Conservation (phyloP, 2,888 invertebrate species). For the Nymphalis polychloros region DNA sequence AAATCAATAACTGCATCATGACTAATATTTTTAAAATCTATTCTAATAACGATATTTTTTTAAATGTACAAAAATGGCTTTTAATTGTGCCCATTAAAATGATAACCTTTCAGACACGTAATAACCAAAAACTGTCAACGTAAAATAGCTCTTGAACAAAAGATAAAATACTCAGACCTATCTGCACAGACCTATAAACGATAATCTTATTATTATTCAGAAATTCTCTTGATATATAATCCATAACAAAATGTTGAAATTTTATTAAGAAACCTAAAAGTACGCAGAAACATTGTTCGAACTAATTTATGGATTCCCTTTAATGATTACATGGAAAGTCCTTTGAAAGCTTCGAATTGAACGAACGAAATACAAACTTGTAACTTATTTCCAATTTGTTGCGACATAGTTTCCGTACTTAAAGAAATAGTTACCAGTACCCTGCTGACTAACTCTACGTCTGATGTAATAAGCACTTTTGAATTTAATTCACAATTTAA, state of each 20-base stretch:
- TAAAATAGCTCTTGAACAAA: too few relatives aligned
- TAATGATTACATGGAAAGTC: conserved; percentile 15
- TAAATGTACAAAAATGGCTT: neutral
- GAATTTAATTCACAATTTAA: neutral
- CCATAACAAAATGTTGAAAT: neutral
- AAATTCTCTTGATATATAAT: neutral
- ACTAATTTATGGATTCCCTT: conserved; percentile 22
- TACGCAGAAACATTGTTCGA: conserved; percentile 12
- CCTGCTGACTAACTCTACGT: neutral
- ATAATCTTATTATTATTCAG: neutral
- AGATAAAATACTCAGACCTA: too few relatives aligned
- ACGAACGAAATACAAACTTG: conserved; percentile 29
- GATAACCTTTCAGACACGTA: neutral
- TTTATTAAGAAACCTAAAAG: conserved; percentile 14
- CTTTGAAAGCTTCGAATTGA: conserved; percentile 30
- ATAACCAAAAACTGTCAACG: too few relatives aligned
- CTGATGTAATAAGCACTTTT: neutral
- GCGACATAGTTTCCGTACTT: conserved; percentile 18
- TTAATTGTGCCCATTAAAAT: neutral
- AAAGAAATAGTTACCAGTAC: conserved; percentile 8
- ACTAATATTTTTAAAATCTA: too few relatives aligned
- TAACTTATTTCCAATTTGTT: conserved; percentile 22
- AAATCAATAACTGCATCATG: too few relatives aligned
- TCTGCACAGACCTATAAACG: neutral
- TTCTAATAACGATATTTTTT: neutral